Conservation (phyloP, 2,888 invertebrate genomes). For the Drosophila formosana region DNA sequence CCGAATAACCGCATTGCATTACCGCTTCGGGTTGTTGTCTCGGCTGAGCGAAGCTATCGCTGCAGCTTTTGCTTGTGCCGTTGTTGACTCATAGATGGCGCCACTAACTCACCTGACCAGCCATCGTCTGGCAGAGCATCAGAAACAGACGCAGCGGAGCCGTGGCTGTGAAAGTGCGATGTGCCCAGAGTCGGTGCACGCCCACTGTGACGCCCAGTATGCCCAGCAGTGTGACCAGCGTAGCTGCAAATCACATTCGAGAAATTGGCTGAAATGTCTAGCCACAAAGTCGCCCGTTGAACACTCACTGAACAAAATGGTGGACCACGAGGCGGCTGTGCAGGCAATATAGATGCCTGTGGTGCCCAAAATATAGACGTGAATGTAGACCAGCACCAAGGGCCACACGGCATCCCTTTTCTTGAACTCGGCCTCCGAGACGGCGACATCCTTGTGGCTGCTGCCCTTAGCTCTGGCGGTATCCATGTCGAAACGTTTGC, state of each 20-base stretch:
- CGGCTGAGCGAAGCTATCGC: conserved; percentile 37
- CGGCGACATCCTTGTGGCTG: conserved; percentile 6
- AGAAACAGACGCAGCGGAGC: conserved; percentile 90
- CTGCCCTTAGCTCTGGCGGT: neutral
- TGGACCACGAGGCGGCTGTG: conserved; percentile 88
- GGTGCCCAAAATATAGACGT: conserved; percentile 89
- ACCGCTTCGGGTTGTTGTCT: conserved; percentile 45
- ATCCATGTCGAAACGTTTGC: conserved; percentile 13
- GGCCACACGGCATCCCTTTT: conserved; percentile 90
- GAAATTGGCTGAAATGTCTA: neutral
- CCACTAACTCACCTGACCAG: conserved; percentile 91
- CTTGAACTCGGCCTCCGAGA: conserved; percentile 35
- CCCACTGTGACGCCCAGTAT: conserved; percentile 95
- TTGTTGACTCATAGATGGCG: neutral
- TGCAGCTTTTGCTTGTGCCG: conserved; percentile 20
- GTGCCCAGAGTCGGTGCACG: conserved; percentile 97
- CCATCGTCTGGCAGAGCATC: conserved; percentile 92
- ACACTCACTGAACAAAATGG: conserved; percentile 89
- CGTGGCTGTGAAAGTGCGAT: conserved; percentile 92
- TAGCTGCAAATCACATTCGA: conserved; percentile 87
- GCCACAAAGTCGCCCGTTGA: neutral
- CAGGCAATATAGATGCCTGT: conserved; percentile 88
- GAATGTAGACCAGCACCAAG: conserved; percentile 90
- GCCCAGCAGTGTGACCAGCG: conserved; percentile 88
- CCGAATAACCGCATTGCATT: neutral